phyloP scores from a whole-genome alignment of 2,113 vertebrate genomes.

The Pteruthius melanotis region DNA sequence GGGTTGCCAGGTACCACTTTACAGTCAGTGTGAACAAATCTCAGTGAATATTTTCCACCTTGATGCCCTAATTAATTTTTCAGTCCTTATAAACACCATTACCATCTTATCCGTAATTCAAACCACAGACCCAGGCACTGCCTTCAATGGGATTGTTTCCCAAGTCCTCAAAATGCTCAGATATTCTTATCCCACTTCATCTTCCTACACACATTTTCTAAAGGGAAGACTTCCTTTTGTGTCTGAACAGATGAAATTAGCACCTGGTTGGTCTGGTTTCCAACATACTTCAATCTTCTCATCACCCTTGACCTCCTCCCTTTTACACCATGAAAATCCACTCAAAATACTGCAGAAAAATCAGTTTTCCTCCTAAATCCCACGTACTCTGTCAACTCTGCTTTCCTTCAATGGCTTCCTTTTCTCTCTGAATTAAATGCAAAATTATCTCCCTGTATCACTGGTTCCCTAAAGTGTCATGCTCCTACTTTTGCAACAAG shows the following conservation, averaged over 20 bases:
- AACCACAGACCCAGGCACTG: neutral
- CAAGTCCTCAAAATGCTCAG: neutral
- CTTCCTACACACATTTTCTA: neutral
- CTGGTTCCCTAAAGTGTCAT: neutral
- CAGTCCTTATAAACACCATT: neutral
- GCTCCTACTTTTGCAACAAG: neutral
- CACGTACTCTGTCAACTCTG: neutral
- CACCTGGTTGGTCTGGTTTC: neutral
- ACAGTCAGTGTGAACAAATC: neutral
- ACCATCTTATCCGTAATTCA: neutral
- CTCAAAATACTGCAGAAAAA: neutral
- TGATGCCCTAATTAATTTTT: neutral
- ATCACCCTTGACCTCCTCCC: neutral
- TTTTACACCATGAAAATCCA: neutral
- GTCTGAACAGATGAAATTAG: neutral
- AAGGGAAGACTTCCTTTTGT: neutral
- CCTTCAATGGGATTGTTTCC: neutral
- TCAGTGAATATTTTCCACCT: neutral
- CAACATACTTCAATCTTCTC: neutral
- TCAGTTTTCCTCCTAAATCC: neutral
- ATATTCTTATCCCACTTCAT: neutral
- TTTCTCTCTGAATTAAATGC: neutral
- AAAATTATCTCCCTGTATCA: neutral
- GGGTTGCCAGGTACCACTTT: neutral
- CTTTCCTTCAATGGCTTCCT: neutral